Evolutionary conservation across 1,140 invertebrate species (phyloP), one percentile per base, ranked within the genome.

Genomic region (Acromyrmex charruanus): DNA sequence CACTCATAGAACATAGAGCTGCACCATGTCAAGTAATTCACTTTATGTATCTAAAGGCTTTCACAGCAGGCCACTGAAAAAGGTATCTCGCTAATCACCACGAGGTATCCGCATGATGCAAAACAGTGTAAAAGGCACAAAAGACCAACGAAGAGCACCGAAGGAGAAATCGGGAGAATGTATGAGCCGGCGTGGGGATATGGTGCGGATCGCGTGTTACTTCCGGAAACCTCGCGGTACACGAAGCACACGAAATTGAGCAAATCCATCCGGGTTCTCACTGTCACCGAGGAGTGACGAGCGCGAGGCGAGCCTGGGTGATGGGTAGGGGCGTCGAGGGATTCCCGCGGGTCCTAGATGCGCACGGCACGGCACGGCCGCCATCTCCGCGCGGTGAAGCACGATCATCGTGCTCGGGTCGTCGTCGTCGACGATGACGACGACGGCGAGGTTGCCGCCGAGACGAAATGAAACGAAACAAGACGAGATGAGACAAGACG

Each of bases 141-240:
- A 75, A 35, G 66, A 21, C 18, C 18, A 59, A 14, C 39, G 14
- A 49, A 7, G 12, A 81, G 75, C 35, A 59, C 18, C 25, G 16
- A 18, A 14, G 6, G 21, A 63, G 21, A 10, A 12, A 5, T 35
- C 55, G 12, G 25, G 39, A 0, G 59, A 12, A 93, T 91, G 53
- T 80, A 71, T 2, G 12, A 4, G n/a, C 21, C 16, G 51, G 12
- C 10, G 71, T 2, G 18, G 3, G 49, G 14, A 18, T 16, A 9
- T 89, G 35, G 77, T 84, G 88, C 63, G 87, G 66, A 88, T 87
- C 69, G 77, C 81, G 94, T 94, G 92, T 93, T 94, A 93, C 92
- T 95, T 94, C 93, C 94, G 94, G 94, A 90, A 93, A 93, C 93
- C 92, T 91, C 79, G 92, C 85, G 39, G 85, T 1, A 5, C 68